A percentile compares a stretch with the other conserved stretches of the same genome.
phyloP scores from a whole-genome alignment of 2,113 vertebrate species.

The Gobiocypris rarus region DNA sequence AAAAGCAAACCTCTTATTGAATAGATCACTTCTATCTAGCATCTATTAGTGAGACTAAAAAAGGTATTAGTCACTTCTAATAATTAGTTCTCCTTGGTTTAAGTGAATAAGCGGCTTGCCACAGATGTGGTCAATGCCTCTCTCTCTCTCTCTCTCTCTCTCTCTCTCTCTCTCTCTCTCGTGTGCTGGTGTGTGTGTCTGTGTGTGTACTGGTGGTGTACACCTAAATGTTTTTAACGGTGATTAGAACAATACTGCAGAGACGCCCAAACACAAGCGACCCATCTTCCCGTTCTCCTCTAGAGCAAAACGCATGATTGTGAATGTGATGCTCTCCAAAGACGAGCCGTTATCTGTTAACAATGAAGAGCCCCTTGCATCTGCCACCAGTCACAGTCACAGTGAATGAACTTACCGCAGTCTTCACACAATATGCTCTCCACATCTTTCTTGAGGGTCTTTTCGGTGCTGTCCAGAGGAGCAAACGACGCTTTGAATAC shows the following conservation, averaged over 20 bases:
- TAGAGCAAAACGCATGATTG: constrained; percentile 27
- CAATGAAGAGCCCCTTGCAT: constrained; percentile 61
- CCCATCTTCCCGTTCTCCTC: constrained; percentile 40
- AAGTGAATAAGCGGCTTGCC: background rate
- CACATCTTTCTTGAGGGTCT: constrained; percentile 94
- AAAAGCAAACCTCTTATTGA: background rate
- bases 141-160: background rate
- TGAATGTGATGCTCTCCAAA: background rate
- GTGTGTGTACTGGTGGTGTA: constrained; percentile 41
- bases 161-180: background rate
- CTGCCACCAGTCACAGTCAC: constrained; percentile 50
- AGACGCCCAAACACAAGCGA: constrained; percentile 56
- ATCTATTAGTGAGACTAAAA: background rate
- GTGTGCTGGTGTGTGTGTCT: background rate
- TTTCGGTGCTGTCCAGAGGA: constrained; percentile 87
- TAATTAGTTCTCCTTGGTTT: background rate
- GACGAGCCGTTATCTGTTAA: constrained; percentile 8
- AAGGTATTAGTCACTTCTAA: background rate
- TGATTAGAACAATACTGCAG: constrained; percentile 55
- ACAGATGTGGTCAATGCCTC: background rate
- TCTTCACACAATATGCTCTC: constrained; percentile 91
- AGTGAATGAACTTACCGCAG: constrained; percentile 89
- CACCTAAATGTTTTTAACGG: constrained; percentile 53
- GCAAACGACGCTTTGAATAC: constrained; percentile 93
- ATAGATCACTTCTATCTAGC: background rate